phyloP scores from a whole-genome alignment of 2,888 invertebrate species.

The Pristionchus maxplancki region DNA sequence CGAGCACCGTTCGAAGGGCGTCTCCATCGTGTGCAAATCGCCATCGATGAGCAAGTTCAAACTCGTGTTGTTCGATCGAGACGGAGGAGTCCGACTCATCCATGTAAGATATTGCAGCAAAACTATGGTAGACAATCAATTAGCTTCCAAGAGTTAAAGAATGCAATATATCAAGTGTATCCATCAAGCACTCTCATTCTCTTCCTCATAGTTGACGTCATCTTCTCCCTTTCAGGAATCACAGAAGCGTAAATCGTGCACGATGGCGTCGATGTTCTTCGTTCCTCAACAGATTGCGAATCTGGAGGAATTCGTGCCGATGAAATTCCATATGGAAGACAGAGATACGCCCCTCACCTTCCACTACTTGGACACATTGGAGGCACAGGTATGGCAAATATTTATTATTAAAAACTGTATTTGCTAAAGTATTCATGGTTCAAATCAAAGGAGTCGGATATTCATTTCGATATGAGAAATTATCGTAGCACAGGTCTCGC shows the following conservation, averaged over 20 bases:
- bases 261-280: conserved; percentile 77
- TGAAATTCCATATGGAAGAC: conserved; percentile 76
- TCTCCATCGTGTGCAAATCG: conserved; percentile 74
- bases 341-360: conserved; percentile 75
- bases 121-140: no score
- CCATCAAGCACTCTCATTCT: background rate
- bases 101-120: conserved; percentile 57
- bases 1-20: conserved; percentile 68
- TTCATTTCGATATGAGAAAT: background rate
- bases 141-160: no score
- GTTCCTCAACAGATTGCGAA: conserved; percentile 75
- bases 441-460: background rate
- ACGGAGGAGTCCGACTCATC: conserved; percentile 77
- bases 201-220: background rate
- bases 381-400: conserved; percentile 60
- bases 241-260: conserved; percentile 71
- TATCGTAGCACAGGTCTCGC: no score
- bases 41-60: conserved; percentile 77
- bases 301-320: conserved; percentile 75
- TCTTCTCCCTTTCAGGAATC: conserved; percentile 63
- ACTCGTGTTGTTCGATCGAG: conserved; percentile 76
- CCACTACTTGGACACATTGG: conserved; percentile 74
- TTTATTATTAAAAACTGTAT: no score
- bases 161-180: no score
- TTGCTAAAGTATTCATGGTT: no score